Base-by-base conservation (phyloP, 2,113 vertebrate genomes). In the Thryonomys swinderianus region DNA sequence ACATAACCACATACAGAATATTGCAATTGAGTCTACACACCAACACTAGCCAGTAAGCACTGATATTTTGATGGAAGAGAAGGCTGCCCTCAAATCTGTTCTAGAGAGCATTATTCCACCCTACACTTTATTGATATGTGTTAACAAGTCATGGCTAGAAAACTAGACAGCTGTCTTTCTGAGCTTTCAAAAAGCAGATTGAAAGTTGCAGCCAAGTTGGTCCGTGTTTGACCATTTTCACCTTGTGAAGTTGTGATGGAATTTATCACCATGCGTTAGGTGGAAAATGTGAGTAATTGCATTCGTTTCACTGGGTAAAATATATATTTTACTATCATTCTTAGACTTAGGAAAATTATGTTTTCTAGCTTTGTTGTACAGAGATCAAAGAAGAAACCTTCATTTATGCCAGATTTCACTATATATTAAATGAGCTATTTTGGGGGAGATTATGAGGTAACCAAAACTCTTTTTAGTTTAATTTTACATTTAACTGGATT, bases 401-500 rank as follows among this genome's bases (percentile, higher is more conserved):
- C 96, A 94, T 95, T 95, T 95, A 95, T 93, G 93, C 95, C 97
- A 96, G 91, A 91, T 92, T 96, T 97, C 93, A 90, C 89, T 97
- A 84, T 85, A 96, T 97, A 96, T 98, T 97, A 97, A 97, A 93
- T 21, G 51, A 94, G 66, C 91, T 97, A 96, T 96, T 97, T 97
- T 96, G 85, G 94, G 95, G 17, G 64, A 97, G 91, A 96, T 96
- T 97, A 96, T 98, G 95, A 97, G 95, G 97, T 97, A 97, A 97
- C 93, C 83, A 94, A 95, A 97, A 89, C 93, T 96, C 95, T 81
- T 95, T 96, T 96, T 96, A 95, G 95, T 96, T 97, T 97, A 98
- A 97, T 96, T 97, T 98, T 96, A 97, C 95, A 42, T 97, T 93
- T 97, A 97, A 98, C 95, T 86, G 64, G 87, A 97, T 97, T 98